Evolutionary conservation across 2,888 invertebrate species (phyloP), one percentile per base, ranked within the genome.

Genomic region (Osedax fenrisi): DNA sequence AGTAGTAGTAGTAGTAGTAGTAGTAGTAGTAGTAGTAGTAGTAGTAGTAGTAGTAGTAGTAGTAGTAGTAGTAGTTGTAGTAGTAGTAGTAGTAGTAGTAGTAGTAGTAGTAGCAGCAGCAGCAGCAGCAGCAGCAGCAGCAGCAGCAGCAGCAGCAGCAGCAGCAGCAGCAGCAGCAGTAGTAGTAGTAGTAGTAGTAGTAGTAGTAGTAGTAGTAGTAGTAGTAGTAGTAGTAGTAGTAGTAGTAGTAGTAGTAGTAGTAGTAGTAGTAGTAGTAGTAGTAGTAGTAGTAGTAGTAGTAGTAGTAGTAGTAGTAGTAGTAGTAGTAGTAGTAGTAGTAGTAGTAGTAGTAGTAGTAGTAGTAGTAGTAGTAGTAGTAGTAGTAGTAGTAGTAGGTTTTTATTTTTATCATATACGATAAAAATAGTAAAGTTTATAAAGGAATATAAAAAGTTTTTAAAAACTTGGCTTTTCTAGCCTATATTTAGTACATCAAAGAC

Each of bases 21-120:
- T 75, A 3, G 80, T 79, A 3, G 80, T 79, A 13, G 79, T 76
- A 2, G 78, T 78, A 72, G 78, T 79, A 24, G 79, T 79, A 2
- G 79, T 66, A 3, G 61, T 26, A 22, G 72, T 66, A 26, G 26
- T 70, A 5, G 25, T 22, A 2, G 27, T 27, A 3, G 41, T 22
- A 24, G 59, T 67, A 24, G 21, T 64, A n/a, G 56, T 66, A 22
- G 68, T 73, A 41, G 61, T 27, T 13, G 21, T 24, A 24, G 74
- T 56, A n/a, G 56, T 56, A 56, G 56, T 56, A 56, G 56, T 56
- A 56, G 56, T 56, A 56, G 56, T 56, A 56, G 56, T 56, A 56
- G 56, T 56, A 56, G 0, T 56, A 56, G 0, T 56, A 56, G 1
- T 56, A 56, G 56, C n/a, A 56, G 56, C n/a, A 56, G 56, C n/a